A percentile compares a stretch with the other conserved stretches of the same genome.
phyloP scores from a whole-genome alignment of 2,888 invertebrate genomes.

The Limnephilus marmoratus region DNA sequence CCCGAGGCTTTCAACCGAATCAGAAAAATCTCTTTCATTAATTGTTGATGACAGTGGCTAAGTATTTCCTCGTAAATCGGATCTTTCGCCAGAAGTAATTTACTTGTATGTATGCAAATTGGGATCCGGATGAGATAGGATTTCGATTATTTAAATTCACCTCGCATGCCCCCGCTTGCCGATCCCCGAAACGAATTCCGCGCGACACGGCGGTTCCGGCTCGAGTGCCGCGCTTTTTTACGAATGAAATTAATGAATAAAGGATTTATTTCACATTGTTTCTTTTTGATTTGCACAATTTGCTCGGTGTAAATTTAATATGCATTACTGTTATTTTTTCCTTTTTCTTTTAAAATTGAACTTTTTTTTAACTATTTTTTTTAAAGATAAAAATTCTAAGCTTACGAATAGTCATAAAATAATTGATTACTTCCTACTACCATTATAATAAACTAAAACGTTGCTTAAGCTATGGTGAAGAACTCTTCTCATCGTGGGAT shows the following conservation, averaged over 20 bases:
- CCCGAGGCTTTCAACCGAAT: not conserved
- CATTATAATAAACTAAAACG: no score
- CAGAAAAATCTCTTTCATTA: slow-evolving; percentile 14
- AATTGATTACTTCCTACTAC: no score
- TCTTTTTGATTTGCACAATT: not conserved
- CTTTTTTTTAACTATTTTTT: no score
- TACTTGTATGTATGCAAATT: slow-evolving; percentile 65
- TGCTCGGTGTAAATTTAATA: not conserved
- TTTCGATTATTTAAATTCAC: slow-evolving; percentile 63
- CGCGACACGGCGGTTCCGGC: not conserved
- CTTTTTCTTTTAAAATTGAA: no score
- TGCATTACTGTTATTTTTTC: not conserved
- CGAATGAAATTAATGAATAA: not conserved
- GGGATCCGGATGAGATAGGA: slow-evolving; percentile 54
- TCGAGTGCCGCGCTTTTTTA: not conserved
- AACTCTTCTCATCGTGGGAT: no score
- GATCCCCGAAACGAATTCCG: slow-evolving; percentile 28
- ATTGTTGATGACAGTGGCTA: slow-evolving; percentile 15
- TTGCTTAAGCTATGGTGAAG: no score
- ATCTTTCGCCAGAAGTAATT: slow-evolving; percentile 62
- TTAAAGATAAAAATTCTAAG: no score
- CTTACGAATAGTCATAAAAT: not conserved
- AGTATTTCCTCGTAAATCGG: slow-evolving; percentile 56
- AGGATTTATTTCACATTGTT: not conserved
- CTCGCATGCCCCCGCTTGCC: slow-evolving; percentile 34